These are phyloP conservation scores for Tiphia femorata DNA, from an alignment of 2,888 invertebrate species.

Conservation along the genomic window DNA sequence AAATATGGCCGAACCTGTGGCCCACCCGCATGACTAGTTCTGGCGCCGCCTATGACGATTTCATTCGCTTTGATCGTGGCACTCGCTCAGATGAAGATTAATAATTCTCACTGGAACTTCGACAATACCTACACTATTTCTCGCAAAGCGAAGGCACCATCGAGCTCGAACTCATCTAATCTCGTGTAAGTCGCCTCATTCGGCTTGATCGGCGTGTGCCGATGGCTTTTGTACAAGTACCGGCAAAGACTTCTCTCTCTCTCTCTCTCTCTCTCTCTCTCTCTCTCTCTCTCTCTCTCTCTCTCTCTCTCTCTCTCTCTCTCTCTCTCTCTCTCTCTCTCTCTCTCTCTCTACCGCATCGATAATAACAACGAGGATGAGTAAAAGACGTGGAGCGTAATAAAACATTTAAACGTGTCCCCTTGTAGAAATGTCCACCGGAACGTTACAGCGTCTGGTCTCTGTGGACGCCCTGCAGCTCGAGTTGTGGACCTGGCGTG, in stretches of 20 bases:
- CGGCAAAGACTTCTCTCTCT: too few species aligned
- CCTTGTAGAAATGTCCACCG: conserved; percentile 63
- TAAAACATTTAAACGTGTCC: neutral
- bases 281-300: too few species aligned
- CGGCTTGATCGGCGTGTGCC: too few species aligned
- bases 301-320: too few species aligned
- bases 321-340: neutral
- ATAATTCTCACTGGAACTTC: neutral
- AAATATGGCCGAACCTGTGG: too few species aligned
- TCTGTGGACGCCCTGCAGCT: conserved; percentile 92
- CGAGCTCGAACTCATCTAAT: conserved; percentile 43
- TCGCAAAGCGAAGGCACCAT: conserved; percentile 57
- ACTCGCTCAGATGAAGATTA: conserved; percentile 8
- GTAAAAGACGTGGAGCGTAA: neutral
- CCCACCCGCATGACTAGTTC: too few species aligned
- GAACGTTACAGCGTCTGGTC: conserved; percentile 79
- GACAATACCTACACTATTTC: conserved; percentile 58
- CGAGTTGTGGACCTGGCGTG: conserved; percentile 87
- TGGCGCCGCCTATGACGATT: too few species aligned
- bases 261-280: too few species aligned
- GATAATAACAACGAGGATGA: too few species aligned
- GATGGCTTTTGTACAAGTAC: too few species aligned
- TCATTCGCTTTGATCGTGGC: conserved; percentile 3
- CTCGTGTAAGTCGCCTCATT: conserved; percentile 50
- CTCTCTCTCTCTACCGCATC: neutral